Evolutionary conservation across 2,797 vertebrate genomes (phyloP).

Genomic region (Cryptoprocta ferox): DNA sequence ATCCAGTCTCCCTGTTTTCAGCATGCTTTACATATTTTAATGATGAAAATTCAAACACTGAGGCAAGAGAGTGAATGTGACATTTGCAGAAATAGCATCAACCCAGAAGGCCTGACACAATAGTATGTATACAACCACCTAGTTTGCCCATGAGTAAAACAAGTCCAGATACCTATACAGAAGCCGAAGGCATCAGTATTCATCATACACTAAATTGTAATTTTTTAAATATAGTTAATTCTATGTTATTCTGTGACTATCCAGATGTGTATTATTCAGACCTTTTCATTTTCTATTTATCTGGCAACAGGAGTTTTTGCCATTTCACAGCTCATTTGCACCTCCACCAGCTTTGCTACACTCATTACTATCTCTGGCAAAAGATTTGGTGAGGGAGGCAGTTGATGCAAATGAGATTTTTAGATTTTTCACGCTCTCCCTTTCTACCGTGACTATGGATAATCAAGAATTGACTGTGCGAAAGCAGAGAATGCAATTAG

Average conservation of each 20-base stretch:
- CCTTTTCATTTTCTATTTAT: slow-evolving; percentile 45
- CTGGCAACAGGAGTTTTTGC: slow-evolving; percentile 58
- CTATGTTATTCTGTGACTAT: neutral
- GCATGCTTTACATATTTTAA: neutral
- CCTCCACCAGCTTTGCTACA: slow-evolving; percentile 43
- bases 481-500: slow-evolving; percentile 36
- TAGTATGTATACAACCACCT: neutral
- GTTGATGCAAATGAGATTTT: slow-evolving; percentile 65
- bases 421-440: slow-evolving; percentile 55
- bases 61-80: neutral
- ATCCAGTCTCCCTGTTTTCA: neutral
- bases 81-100: neutral
- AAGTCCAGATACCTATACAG: neutral
- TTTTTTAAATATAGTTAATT: slow-evolving; percentile 12
- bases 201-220: neutral
- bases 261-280: slow-evolving; percentile 47
- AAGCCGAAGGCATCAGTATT: neutral
- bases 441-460: slow-evolving; percentile 58
- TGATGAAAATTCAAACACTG: neutral
- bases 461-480: slow-evolving; percentile 63
- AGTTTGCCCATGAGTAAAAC: neutral
- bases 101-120: neutral
- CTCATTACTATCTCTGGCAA: slow-evolving; percentile 60
- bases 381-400: slow-evolving; percentile 55
- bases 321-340: slow-evolving; percentile 62